Conservation (phyloP, 2,888 invertebrate genomes). For the Noctuana brunneofusca region DNA sequence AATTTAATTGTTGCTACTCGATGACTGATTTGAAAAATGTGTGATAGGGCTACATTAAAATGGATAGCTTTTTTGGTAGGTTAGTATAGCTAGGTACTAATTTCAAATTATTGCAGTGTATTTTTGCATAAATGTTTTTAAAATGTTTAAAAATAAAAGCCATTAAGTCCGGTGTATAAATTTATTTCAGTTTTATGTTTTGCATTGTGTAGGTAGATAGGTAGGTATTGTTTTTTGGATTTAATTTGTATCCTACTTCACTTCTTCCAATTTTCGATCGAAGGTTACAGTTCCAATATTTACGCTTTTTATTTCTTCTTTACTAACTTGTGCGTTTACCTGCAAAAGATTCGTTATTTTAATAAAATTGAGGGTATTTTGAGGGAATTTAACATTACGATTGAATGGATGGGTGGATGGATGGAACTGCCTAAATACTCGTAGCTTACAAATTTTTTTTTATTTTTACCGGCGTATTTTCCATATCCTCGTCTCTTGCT, state of each 20-base stretch:
- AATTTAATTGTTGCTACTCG: too few species aligned
- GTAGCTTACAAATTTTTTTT: too few species aligned
- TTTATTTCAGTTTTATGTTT: conserved; percentile 7
- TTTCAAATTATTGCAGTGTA: too few species aligned
- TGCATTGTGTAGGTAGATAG: neutral
- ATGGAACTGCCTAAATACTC: too few species aligned
- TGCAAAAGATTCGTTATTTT: conserved; percentile 41
- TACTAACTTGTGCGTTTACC: conserved; percentile 65
- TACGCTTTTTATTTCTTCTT: conserved; percentile 75
- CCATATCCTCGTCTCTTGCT: conserved; percentile 64
- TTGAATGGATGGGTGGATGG: too few species aligned
- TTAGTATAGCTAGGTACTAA: too few species aligned
- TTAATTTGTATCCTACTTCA: conserved; percentile 51
- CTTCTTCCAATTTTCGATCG: conserved; percentile 75
- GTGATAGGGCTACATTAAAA: too few species aligned
- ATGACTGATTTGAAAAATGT: too few species aligned
- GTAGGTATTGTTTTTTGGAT: conserved; percentile 11
- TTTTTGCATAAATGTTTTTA: neutral
- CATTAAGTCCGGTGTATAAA: neutral
- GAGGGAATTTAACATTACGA: too few species aligned
- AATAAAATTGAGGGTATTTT: too few species aligned
- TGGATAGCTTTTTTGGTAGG: too few species aligned
- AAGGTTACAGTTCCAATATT: conserved; percentile 75
- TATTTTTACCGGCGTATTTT: conserved; percentile 41
- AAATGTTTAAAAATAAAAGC: neutral